Conservation (phyloP, 1,140 invertebrate genomes). For the Saccostrea cuccullata region DNA sequence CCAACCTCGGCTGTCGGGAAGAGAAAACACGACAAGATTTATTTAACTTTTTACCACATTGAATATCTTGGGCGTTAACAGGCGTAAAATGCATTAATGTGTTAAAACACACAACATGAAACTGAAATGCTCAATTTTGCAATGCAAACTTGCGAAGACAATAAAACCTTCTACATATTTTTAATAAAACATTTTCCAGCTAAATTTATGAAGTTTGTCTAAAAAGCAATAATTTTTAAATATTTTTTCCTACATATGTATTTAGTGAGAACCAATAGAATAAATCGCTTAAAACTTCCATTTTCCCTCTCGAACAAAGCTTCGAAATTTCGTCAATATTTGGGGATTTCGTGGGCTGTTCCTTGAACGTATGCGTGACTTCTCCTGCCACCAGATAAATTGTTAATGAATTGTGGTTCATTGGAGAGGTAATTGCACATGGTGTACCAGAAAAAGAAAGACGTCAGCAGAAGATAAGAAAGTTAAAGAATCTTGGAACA, state of each 20-base stretch:
- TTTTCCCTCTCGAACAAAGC: background rate
- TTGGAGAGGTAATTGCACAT: conserved; percentile 30
- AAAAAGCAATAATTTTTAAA: background rate
- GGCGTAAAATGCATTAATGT: background rate
- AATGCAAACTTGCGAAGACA: conserved; percentile 2
- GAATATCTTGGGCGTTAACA: background rate
- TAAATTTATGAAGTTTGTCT: background rate
- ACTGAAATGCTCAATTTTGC: background rate
- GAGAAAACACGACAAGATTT: conserved; percentile 26
- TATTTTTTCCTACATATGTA: background rate
- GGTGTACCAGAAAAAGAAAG: background rate
- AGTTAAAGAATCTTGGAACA: background rate
- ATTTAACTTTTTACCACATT: conserved; percentile 17
- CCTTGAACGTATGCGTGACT: conserved; percentile 5
- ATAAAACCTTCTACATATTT: conserved; percentile 5
- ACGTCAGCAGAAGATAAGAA: conserved; percentile 20
- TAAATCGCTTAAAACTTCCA: background rate
- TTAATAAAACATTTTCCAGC: background rate
- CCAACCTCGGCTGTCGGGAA: conserved; percentile 16
- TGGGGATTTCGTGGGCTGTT: background rate
- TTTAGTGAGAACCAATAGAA: background rate
- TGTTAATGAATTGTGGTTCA: conserved; percentile 29
- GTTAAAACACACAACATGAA: background rate
- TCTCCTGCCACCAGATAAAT: background rate
- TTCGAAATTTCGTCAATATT: background rate